These are phyloP conservation scores for Holothuria scabra DNA, from an alignment of 53 echinoderm and acorn worm species.

Conservation along the genomic window DNA sequence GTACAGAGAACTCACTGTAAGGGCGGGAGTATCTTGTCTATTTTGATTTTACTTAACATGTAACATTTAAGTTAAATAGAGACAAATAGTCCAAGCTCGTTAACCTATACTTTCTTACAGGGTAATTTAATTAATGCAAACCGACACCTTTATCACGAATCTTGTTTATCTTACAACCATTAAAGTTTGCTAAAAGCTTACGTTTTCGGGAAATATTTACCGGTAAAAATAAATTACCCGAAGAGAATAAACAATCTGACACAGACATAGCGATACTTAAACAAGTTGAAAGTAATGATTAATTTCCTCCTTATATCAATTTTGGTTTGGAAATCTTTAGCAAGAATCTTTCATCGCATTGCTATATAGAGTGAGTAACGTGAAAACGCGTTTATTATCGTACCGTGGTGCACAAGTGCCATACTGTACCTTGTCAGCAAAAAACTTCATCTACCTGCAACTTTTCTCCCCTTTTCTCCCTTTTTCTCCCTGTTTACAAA, in stretches of 20 bases:
- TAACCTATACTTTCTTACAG: background rate
- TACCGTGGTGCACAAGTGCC: slow-evolving; percentile 25
- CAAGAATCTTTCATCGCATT: slow-evolving; percentile 16
- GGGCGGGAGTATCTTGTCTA: too few species aligned
- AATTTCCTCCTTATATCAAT: slow-evolving; percentile 33
- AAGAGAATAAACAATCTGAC: slow-evolving; percentile 6
- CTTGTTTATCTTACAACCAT: slow-evolving; percentile 14
- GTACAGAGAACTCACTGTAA: too few species aligned
- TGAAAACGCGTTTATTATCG: background rate
- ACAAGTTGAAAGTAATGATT: slow-evolving; percentile 20
- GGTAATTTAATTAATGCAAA: slow-evolving; percentile 33
- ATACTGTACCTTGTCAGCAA: background rate
- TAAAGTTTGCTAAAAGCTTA: slow-evolving; percentile 22
- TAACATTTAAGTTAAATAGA: too few species aligned
- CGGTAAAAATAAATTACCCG: slow-evolving; percentile 26
- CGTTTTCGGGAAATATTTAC: slow-evolving; percentile 32
- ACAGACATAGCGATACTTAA: slow-evolving; percentile 42
- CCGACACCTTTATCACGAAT: slow-evolving; percentile 7
- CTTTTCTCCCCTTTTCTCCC: too few species aligned
- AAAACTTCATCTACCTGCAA: too few species aligned
- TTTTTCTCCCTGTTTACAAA: too few species aligned
- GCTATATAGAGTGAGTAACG: background rate
- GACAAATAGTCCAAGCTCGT: too few species aligned
- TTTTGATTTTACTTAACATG: too few species aligned
- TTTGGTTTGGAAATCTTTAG: slow-evolving; percentile 13